Conservation (phyloP, 2,888 invertebrate species). For the Dolichomitus sp. region DNA sequence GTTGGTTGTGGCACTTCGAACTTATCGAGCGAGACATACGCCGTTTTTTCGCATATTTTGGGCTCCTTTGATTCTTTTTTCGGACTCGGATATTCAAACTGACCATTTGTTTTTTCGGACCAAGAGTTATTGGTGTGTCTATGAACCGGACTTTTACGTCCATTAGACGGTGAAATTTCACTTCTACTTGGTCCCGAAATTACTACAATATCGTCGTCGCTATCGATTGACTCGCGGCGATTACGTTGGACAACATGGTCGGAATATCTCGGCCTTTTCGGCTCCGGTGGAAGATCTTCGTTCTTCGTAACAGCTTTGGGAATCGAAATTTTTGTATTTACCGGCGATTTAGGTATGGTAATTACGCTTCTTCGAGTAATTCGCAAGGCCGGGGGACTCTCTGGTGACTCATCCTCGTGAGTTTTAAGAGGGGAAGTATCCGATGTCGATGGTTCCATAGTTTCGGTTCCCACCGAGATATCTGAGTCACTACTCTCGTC, state of each 20-base stretch:
- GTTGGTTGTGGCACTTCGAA: neutral
- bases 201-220: constrained; percentile 69
- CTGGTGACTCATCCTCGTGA: constrained; percentile 65
- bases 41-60: neutral
- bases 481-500: constrained; percentile 76
- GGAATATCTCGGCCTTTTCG: constrained; percentile 60
- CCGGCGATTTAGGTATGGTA: neutral
- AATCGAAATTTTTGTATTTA: neutral
- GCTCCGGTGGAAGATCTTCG: constrained; percentile 48
- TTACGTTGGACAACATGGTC: neutral
- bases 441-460: constrained; percentile 47
- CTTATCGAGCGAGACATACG: neutral
- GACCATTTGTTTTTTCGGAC: neutral
- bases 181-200: constrained; percentile 52
- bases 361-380: constrained; percentile 32
- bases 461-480: constrained; percentile 80
- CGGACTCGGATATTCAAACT: neutral
- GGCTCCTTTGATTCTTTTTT: constrained; percentile 4
- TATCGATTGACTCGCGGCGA: neutral
- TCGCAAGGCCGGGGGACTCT: constrained; percentile 63
- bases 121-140: neutral
- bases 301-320: neutral
- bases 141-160: neutral
- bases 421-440: neutral
- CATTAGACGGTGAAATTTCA: neutral